These are phyloP conservation scores for Vidua chalybeata DNA, from an alignment of 2,113 vertebrate genomes.

Conservation along the genomic window DNA sequence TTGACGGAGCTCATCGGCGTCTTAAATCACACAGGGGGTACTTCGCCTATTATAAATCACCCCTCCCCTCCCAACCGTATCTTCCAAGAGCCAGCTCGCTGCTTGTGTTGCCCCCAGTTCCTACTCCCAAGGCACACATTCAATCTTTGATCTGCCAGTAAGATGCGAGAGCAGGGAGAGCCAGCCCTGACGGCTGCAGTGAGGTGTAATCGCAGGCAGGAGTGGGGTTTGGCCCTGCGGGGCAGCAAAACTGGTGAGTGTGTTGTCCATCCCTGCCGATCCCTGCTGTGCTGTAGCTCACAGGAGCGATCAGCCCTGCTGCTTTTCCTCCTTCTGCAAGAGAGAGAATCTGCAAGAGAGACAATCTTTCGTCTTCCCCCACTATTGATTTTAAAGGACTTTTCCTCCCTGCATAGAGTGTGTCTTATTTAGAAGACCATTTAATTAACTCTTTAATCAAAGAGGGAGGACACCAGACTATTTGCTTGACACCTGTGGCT, in stretches of 20 bases:
- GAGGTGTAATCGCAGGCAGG: accelerated
- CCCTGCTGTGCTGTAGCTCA: not conserved
- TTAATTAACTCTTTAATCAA: slow-evolving; percentile 34
- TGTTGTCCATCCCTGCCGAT: no score
- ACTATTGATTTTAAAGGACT: not conserved
- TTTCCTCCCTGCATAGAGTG: not conserved
- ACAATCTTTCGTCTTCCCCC: not conserved
- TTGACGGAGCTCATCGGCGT: not conserved
- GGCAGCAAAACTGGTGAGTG: not conserved
- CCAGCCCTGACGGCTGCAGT: accelerated
- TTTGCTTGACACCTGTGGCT: not conserved
- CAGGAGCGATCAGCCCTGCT: not conserved
- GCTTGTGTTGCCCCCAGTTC: not conserved
- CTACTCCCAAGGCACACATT: not conserved
- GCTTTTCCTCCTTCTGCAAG: not conserved
- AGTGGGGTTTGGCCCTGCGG: not conserved
- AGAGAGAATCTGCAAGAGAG: not conserved
- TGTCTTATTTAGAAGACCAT: not conserved
- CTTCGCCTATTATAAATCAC: not conserved
- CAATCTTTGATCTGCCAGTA: not conserved
- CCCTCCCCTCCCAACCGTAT: accelerated
- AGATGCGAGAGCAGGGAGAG: not conserved
- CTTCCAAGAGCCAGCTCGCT: not conserved
- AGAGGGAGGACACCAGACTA: not conserved
- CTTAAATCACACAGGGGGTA: not conserved